Evolutionary conservation across 2,888 invertebrate genomes (phyloP).

Genomic region (Barypeithes pellucidus): DNA sequence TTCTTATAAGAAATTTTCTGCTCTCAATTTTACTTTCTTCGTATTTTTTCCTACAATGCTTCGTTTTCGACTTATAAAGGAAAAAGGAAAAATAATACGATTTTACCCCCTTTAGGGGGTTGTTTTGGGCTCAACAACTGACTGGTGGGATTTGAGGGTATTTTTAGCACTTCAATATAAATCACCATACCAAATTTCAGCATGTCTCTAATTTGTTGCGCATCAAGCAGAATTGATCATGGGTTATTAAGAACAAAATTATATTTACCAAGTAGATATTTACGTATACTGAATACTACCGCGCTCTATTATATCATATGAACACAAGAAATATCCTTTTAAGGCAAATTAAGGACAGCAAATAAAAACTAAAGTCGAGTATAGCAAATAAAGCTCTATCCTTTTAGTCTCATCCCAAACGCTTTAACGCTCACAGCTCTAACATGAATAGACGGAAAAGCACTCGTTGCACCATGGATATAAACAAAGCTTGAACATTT

Average conservation of each 20-base stretch:
- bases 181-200: too few relatives aligned
- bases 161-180: too few relatives aligned
- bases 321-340: slow-evolving; percentile 18
- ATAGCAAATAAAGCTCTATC: slow-evolving; percentile 28
- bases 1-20: too few relatives aligned
- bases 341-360: slow-evolving; percentile 17
- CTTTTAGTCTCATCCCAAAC: slow-evolving; percentile 48
- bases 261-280: not conserved
- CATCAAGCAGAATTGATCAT: too few relatives aligned
- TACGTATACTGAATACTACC: not conserved
- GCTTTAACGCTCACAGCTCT: slow-evolving; percentile 54
- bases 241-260: not conserved
- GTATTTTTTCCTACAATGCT: too few relatives aligned
- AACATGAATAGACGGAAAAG: slow-evolving; percentile 43
- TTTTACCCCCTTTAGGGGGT: too few relatives aligned
- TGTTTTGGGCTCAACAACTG: too few relatives aligned
- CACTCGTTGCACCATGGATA: slow-evolving; percentile 50
- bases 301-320: not conserved
- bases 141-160: too few relatives aligned
- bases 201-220: too few relatives aligned
- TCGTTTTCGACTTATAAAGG: too few relatives aligned
- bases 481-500: not conserved
- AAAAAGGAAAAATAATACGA: too few relatives aligned
- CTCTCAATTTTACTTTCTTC: too few relatives aligned
- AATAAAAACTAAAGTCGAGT: slow-evolving; percentile 27